Evolutionary conservation across 35 echinoderm and acorn worm species (phyloP).

Genomic region (Chiridota heheva): DNA sequence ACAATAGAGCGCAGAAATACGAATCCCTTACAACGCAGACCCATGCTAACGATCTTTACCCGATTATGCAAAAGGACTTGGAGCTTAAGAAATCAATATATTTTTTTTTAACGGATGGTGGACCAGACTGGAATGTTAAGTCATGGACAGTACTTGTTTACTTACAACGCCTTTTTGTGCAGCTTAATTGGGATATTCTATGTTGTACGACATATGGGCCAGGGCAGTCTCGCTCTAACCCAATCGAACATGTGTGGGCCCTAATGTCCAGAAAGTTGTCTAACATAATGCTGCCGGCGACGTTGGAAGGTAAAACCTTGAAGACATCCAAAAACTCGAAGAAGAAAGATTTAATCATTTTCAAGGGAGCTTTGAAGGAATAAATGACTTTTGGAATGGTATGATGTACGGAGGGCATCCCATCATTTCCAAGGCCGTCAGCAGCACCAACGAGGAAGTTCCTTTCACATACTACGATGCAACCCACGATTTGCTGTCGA

Average conservation of each 20-base stretch:
- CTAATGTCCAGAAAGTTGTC: conserved; percentile 12
- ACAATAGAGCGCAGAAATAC: conserved; percentile 12
- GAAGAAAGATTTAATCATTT: not conserved
- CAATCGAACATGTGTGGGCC: conserved; percentile 30
- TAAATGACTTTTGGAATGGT: not conserved
- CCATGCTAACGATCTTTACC: conserved; percentile 21
- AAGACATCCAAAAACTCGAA: conserved; percentile 1
- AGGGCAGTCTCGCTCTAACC: conserved; percentile 33
- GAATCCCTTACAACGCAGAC: not conserved
- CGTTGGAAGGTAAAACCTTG: not conserved
- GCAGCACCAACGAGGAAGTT: too few relatives aligned
- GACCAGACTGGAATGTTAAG: conserved; percentile 39
- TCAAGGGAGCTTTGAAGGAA: not conserved
- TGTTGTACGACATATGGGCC: not conserved
- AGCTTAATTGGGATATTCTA: conserved; percentile 6
- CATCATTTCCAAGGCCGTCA: not conserved
- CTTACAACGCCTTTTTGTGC: conserved; percentile 12
- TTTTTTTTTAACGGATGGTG: conserved; percentile 7
- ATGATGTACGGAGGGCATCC: not conserved
- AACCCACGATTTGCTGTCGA: conserved; percentile 7
- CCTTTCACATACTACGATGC: not conserved
- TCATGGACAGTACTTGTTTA: conserved; percentile 28
- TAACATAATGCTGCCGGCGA: too few relatives aligned
- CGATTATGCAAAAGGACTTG: not conserved
- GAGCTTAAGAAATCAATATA: not conserved